A percentile compares a stretch with the other conserved stretches of the same genome.
phyloP scores from a whole-genome alignment of 2,797 vertebrate species.

The Hydrophis major region DNA sequence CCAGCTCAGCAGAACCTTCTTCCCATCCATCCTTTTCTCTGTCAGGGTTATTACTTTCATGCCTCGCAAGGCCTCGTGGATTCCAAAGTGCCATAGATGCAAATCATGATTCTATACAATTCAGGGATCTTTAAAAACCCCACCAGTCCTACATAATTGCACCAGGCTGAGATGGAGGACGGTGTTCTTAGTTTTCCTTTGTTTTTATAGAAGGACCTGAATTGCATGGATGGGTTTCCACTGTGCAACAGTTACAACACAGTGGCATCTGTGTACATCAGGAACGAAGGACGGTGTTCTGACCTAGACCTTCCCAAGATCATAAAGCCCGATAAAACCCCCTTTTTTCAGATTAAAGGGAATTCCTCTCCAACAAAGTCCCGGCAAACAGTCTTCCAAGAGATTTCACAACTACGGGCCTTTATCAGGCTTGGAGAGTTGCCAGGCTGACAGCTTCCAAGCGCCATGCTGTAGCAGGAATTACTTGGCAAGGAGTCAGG shows the following conservation, averaged over 20 bases:
- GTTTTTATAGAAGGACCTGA: constrained; percentile 6
- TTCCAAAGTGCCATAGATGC: constrained; percentile 29
- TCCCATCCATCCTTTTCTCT: constrained; percentile 49
- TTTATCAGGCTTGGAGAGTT: too few relatives aligned
- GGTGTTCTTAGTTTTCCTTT: neutral
- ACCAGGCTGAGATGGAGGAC: neutral
- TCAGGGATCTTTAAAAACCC: constrained; percentile 3
- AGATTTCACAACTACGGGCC: too few relatives aligned
- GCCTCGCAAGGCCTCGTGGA: neutral
- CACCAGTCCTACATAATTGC: neutral
- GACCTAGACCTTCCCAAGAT: too few relatives aligned
- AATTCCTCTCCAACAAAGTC: too few relatives aligned
- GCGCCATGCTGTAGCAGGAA: too few relatives aligned
- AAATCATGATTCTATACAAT: neutral
- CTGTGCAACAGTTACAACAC: neutral
- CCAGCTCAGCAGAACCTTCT: neutral
- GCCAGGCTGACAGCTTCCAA: too few relatives aligned
- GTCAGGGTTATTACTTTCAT: constrained; percentile 58
- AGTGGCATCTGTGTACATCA: neutral
- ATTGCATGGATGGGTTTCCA: neutral
- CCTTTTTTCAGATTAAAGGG: too few relatives aligned
- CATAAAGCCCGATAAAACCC: too few relatives aligned
- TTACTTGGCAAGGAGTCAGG: too few relatives aligned
- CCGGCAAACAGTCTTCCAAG: too few relatives aligned
- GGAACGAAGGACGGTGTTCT: neutral